These are phyloP conservation scores for Lepidonotus clava DNA, from an alignment of 2,888 invertebrate genomes.

Conservation along the genomic window DNA sequence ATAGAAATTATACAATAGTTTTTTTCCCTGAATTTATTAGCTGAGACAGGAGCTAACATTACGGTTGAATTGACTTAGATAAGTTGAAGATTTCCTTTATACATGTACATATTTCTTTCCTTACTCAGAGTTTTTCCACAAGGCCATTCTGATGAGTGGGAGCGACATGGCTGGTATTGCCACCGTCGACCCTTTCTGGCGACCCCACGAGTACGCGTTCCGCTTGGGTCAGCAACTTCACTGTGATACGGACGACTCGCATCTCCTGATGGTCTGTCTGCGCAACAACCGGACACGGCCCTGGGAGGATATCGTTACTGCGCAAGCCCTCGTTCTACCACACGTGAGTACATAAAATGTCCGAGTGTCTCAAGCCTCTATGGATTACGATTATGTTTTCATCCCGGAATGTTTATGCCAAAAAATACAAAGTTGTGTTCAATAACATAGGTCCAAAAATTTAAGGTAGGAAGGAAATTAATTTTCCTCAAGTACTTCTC, in stretches of 20 bases:
- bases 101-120: too few relatives aligned
- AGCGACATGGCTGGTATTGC: constrained; percentile 66
- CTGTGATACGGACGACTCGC: constrained; percentile 69
- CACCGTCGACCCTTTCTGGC: constrained; percentile 63
- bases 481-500: too few relatives aligned
- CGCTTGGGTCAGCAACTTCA: constrained; percentile 68
- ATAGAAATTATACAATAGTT: too few relatives aligned
- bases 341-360: constrained; percentile 68
- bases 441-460: not conserved
- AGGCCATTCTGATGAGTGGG: constrained; percentile 69
- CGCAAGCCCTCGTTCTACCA: constrained; percentile 73
- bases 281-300: constrained; percentile 66
- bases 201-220: constrained; percentile 65
- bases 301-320: constrained; percentile 77
- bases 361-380: too few relatives aligned
- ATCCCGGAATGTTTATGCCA: too few relatives aligned
- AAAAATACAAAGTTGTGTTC: not conserved
- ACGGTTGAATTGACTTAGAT: too few relatives aligned
- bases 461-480: too few relatives aligned
- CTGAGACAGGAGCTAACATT: too few relatives aligned
- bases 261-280: constrained; percentile 78
- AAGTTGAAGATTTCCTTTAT: too few relatives aligned
- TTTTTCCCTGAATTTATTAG: too few relatives aligned
- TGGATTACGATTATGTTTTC: too few relatives aligned
- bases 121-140: constrained; percentile 61